These are phyloP conservation scores for Iselma pallidipennis DNA, from an alignment of 2,888 invertebrate genomes.

Conservation along the genomic window DNA sequence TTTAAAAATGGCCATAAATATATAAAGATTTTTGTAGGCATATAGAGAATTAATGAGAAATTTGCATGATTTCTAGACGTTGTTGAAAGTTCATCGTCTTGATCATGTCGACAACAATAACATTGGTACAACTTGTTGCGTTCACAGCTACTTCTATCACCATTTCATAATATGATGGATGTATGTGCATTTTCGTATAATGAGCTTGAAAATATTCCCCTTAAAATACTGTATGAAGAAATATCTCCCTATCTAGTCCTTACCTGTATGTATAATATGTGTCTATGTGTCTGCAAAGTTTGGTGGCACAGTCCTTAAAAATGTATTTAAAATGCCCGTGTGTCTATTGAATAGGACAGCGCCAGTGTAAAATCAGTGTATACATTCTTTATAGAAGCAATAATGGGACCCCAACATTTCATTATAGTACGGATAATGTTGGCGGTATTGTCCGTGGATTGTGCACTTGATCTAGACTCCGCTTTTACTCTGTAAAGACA, in stretches of 20 bases:
- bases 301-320: background rate
- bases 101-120: conserved; percentile 8
- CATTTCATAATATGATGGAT: conserved; percentile 30
- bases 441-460: conserved; percentile 54
- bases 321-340: conserved; percentile 22
- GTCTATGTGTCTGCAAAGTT: background rate
- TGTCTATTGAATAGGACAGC: conserved; percentile 31
- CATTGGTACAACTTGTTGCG: conserved; percentile 30
- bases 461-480: conserved; percentile 52
- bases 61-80: background rate
- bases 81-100: background rate
- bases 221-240: conserved; percentile 3
- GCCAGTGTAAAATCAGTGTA: conserved; percentile 51
- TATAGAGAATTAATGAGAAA: no score
- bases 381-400: conserved; percentile 50
- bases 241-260: background rate
- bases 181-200: conserved; percentile 38
- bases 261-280: conserved; percentile 26
- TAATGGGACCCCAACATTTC: conserved; percentile 54
- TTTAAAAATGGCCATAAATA: no score
- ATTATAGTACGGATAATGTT: conserved; percentile 55
- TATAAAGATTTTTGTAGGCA: no score
- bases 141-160: background rate
- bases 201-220: conserved; percentile 36
- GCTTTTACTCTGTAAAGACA: conserved; percentile 46